These are phyloP conservation scores for Lepidocolaptes lacrymiger DNA, from an alignment of 2,797 vertebrate species.

Conservation along the genomic window DNA sequence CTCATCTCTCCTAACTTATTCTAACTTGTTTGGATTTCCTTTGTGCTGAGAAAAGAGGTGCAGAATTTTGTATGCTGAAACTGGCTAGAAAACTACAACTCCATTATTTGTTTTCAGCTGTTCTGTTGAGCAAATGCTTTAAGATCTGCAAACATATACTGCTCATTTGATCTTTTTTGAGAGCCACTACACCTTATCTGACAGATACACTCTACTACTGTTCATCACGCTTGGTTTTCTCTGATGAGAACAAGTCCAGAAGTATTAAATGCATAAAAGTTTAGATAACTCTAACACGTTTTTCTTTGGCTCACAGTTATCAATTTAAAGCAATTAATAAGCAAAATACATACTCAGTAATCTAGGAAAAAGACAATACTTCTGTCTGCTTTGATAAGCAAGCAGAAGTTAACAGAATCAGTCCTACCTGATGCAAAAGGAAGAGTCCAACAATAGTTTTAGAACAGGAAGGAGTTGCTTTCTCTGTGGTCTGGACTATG, in stretches of 20 bases:
- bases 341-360: neutral
- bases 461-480: slow-evolving; percentile 46
- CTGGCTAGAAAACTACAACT: neutral
- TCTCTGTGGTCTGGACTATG: slow-evolving; percentile 23
- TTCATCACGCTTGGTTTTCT: neutral
- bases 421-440: slow-evolving; percentile 48
- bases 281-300: neutral
- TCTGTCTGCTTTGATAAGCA: neutral
- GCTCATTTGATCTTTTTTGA: neutral
- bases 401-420: slow-evolving; percentile 31
- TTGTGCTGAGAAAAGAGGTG: neutral
- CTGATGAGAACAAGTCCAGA: neutral
- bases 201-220: neutral
- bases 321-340: neutral
- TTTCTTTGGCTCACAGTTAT: neutral
- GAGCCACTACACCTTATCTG: neutral
- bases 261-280: neutral
- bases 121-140: neutral
- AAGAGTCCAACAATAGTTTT: slow-evolving; percentile 41
- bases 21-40: neutral
- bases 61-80: neutral
- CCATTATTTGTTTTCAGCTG: slow-evolving; percentile 3
- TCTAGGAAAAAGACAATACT: neutral
- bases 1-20: neutral
- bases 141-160: neutral